Percentiles rank a stretch among this genome's conserved stretches.
phyloP scores from a whole-genome alignment of 2,888 invertebrate genomes.

The Plusia festucae region DNA sequence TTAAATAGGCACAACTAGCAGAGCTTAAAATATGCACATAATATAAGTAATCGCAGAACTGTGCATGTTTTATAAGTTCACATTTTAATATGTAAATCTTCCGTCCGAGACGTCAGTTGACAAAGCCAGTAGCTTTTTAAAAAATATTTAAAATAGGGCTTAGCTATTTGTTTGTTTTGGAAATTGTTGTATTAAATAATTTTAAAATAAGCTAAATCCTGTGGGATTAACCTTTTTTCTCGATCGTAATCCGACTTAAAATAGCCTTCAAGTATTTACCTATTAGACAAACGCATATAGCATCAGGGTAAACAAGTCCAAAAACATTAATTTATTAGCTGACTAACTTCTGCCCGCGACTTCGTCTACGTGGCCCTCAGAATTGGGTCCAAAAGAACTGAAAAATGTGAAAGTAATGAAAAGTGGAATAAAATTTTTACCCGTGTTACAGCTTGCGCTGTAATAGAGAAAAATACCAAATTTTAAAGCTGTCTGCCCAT shows the following conservation, averaged over 20 bases:
- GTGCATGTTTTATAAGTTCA: neutral
- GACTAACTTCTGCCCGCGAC: too few species aligned
- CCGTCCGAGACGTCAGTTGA: neutral
- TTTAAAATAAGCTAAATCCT: neutral
- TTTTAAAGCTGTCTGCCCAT: too few species aligned
- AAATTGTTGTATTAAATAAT: neutral
- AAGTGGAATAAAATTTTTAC: too few species aligned
- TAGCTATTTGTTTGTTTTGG: neutral
- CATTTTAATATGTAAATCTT: constrained; percentile 7
- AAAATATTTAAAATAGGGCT: neutral
- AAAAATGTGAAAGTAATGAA: too few species aligned
- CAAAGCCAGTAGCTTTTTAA: neutral
- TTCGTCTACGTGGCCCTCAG: too few species aligned
- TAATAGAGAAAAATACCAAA: too few species aligned
- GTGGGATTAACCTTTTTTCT: neutral
- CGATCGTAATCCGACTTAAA: neutral
- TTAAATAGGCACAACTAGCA: neutral
- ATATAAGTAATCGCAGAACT: neutral
- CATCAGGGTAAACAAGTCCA: too few species aligned
- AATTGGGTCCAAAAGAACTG: too few species aligned
- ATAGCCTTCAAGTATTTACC: too few species aligned
- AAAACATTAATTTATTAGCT: too few species aligned
- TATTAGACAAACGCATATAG: too few species aligned
- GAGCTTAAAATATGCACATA: neutral
- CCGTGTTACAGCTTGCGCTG: too few species aligned